These are phyloP conservation scores for Mastomys natalensis DNA, from an alignment of 2,113 vertebrate genomes.

Conservation along the genomic window DNA sequence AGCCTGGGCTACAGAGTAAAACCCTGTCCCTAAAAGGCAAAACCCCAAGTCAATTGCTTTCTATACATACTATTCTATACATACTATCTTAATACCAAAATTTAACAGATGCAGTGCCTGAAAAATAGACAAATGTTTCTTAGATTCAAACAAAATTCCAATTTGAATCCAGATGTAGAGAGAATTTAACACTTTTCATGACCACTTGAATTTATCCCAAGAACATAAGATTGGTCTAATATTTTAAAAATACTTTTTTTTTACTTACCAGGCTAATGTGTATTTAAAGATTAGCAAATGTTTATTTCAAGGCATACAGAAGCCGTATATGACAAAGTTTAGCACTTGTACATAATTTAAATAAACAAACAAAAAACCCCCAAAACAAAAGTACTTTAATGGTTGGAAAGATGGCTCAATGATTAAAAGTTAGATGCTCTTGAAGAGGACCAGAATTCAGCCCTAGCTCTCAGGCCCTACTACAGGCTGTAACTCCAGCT, in stretches of 20 bases:
- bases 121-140: background rate
- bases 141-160: background rate
- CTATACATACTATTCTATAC: background rate
- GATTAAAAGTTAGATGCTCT: background rate
- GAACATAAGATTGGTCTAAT: background rate
- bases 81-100: background rate
- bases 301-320: background rate
- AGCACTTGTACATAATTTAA: background rate
- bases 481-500: background rate
- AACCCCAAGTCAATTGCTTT: background rate
- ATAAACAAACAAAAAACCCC: background rate
- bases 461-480: background rate
- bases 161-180: background rate
- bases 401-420: background rate
- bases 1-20: background rate
- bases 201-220: background rate
- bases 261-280: background rate
- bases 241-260: background rate
- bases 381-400: background rate
- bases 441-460: background rate
- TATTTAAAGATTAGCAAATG: background rate
- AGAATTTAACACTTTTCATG: background rate
- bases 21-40: background rate
- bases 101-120: background rate
- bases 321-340: background rate